phyloP scores from a whole-genome alignment of 1,140 invertebrate genomes.

The Solen grandis region DNA sequence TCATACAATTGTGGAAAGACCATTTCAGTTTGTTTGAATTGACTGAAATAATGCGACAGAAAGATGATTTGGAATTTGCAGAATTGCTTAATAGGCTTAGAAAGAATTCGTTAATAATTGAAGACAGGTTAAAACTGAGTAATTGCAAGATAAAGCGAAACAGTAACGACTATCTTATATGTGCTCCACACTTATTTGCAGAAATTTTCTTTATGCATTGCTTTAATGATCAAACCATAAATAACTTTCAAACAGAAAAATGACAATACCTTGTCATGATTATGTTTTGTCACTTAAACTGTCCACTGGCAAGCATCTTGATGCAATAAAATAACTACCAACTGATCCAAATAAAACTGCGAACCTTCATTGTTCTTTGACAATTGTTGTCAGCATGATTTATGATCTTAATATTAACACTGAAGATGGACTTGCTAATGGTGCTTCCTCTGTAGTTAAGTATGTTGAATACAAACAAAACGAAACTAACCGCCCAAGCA shows the following conservation, averaged over 20 bases:
- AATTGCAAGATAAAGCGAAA: neutral
- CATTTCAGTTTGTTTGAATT: slow-evolving; percentile 11
- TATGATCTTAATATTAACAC: too few relatives aligned
- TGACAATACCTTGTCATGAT: slow-evolving; percentile 32
- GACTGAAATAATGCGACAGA: neutral
- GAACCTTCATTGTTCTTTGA: too few relatives aligned
- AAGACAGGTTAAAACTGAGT: neutral
- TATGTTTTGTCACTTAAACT: neutral
- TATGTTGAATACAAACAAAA: slow-evolving; percentile 46
- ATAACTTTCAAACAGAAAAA: slow-evolving; percentile 17
- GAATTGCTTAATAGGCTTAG: neutral
- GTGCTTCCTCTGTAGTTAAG: slow-evolving; percentile 39
- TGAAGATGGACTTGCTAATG: too few relatives aligned
- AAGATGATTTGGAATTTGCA: too few relatives aligned
- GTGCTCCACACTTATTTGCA: neutral
- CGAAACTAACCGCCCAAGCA: too few relatives aligned
- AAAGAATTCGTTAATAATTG: neutral
- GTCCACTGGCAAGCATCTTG: neutral
- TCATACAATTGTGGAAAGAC: neutral
- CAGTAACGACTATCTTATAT: neutral
- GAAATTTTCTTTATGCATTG: slow-evolving; percentile 4
- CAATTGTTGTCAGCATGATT: slow-evolving; percentile 45
- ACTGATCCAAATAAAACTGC: too few relatives aligned
- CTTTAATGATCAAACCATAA: neutral
- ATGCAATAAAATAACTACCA: neutral